Base-by-base conservation (phyloP, 2,113 vertebrate genomes). In the Sphaerodactylus townsendi region DNA sequence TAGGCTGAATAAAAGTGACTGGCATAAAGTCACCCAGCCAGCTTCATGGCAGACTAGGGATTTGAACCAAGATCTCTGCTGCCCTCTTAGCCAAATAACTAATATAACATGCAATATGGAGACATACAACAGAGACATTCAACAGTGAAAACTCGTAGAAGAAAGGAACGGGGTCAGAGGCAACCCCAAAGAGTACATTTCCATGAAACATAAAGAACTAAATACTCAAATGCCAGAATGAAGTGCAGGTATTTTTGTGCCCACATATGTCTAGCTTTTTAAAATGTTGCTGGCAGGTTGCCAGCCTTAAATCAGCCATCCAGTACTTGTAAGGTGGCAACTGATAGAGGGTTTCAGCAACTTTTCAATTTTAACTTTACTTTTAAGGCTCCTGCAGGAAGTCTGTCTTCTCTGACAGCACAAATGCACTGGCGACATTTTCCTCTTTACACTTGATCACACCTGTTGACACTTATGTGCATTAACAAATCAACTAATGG, bases 181-280 rank as follows among this genome's bases (percentile, higher is more conserved):
- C 62, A 90, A 39, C 73, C 62, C 81, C 83, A 71, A 89, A 89
- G 77, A 82, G 1, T 1, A 77, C n/a, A 87, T 86, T 68, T 89
- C 93, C 90, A 89, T 90, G 84, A 82, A 87, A 86, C 25, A 17
- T 86, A 74, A 88, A 90, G 83, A 68, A 30, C 48, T 86, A 89
- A 90, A 88, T 66, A 62, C 80, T 71, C 71, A 79, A 74, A 80
- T 94, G 79, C 90, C 83, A 88, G 82, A 75, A 85, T 86, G 65
- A 92, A 92, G 62, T 86, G 87, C 83, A 89, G 86, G 33, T 91
- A 89, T 83, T 91, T 92, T 78, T 92, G 44, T 88, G 91, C 41
- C 79, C 77, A 85, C 23, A 48, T 77, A 78, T 81, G 87, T 85
- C 10, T 87, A 82, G 44, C 48, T 82, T 84, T 1, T 2, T 50